phyloP scores from a whole-genome alignment of 2,113 vertebrate genomes.

The Microcebus lehilahytsara region DNA sequence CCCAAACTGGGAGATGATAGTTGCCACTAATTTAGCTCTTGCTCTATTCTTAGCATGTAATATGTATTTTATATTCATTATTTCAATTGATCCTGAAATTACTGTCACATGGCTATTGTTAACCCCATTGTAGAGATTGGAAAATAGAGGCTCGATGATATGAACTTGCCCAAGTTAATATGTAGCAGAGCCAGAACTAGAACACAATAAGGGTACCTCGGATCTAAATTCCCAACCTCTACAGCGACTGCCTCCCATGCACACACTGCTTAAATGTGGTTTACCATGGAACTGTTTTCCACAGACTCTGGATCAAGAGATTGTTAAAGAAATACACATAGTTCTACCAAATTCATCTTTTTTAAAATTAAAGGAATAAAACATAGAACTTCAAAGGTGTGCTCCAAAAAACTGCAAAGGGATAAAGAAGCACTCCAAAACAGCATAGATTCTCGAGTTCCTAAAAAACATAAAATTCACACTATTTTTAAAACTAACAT shows the following conservation, averaged over 20 bases:
- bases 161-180: background rate
- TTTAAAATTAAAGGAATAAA: slow-evolving; percentile 24
- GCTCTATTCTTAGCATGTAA: background rate
- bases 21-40: background rate
- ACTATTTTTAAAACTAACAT: background rate
- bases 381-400: background rate
- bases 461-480: background rate
- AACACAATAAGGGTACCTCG: background rate
- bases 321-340: background rate
- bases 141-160: background rate
- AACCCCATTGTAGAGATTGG: background rate
- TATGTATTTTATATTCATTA: background rate
- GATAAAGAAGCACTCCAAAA: background rate
- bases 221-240: background rate
- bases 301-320: background rate
- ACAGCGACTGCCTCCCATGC: background rate
- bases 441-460: background rate
- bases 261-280: background rate
- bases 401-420: background rate
- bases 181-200: background rate
- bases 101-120: background rate
- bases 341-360: background rate
- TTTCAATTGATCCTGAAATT: background rate
- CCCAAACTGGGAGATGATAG: background rate
- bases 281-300: background rate